Conservation (phyloP, 2,888 invertebrate genomes). For the Stictocephala bisonia region DNA sequence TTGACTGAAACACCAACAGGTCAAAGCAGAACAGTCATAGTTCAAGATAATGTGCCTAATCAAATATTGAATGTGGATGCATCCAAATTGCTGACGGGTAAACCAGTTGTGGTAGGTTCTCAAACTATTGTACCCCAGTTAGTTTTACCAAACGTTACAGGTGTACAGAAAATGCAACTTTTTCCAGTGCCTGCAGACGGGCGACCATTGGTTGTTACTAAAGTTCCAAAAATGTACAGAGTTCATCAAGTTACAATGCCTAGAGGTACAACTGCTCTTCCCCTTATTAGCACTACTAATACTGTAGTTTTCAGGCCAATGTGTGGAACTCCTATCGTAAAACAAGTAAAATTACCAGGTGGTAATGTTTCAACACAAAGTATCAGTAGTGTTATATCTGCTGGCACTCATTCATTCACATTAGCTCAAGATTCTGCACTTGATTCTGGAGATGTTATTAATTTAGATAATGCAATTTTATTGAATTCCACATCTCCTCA, state of each 20-base stretch:
- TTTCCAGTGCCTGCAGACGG: slow-evolving; percentile 58
- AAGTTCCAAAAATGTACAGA: slow-evolving; percentile 59
- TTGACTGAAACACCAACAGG: slow-evolving; percentile 57
- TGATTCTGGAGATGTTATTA: slow-evolving; percentile 55
- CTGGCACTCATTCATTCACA: slow-evolving; percentile 56
- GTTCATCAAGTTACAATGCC: slow-evolving; percentile 60
- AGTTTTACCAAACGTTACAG: slow-evolving; percentile 50
- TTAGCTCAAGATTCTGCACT: slow-evolving; percentile 50
- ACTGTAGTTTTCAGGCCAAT: slow-evolving; percentile 55
- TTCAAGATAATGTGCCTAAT: slow-evolving; percentile 64
- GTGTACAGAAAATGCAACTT: slow-evolving; percentile 54
- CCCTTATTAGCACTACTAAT: slow-evolving; percentile 49
- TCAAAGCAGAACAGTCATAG: slow-evolving; percentile 58
- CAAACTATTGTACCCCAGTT: slow-evolving; percentile 57
- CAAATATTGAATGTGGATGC: slow-evolving; percentile 59
- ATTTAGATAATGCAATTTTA: slow-evolving; percentile 61
- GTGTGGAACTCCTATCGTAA: slow-evolving; percentile 56
- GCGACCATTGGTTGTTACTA: slow-evolving; percentile 57
- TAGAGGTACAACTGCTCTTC: slow-evolving; percentile 54
- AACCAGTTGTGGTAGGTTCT: slow-evolving; percentile 59
- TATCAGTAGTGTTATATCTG: slow-evolving; percentile 63
- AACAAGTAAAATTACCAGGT: slow-evolving; percentile 55
- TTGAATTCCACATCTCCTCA: slow-evolving; percentile 63
- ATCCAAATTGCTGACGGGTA: slow-evolving; percentile 57
- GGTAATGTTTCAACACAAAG: slow-evolving; percentile 65